Evolutionary conservation across 2,113 vertebrate species (phyloP), one percentile per base, ranked within the genome.

Genomic region (Melanerpes formicivorus): DNA sequence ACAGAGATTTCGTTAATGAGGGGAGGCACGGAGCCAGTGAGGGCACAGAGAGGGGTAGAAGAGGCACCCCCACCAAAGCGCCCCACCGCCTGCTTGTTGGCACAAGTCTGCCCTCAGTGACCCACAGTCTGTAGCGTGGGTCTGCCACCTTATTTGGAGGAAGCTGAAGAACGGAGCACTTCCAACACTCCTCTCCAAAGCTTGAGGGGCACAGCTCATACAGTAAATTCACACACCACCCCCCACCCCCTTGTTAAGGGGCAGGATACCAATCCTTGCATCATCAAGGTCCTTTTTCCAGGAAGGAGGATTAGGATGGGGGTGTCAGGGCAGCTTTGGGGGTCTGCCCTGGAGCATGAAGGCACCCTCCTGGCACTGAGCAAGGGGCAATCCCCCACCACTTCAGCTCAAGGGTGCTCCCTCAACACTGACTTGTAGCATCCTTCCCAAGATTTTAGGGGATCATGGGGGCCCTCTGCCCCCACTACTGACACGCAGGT

Each of bases 401-500:
- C 32, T 29, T 23, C 34, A n/a, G 46, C 10, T 26, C 3, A 0
- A 52, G 9, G 10, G 29, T 37, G 30, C 23, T 65, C 30, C 37
- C 18, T 8, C 1, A 2, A 30, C 50, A 80, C 37, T 3, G 17
- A 34, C 23, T n/a, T 54, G 63, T 66, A 64, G 34, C 9, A 32
- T 2, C 4, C 6, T 16, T 9, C 48, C 40, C 54, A 11, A 19
- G 6, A 62, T 37, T 37, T 58, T 34, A 11, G 6, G 27, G 15
- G 6, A 59, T 22, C 29, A 15, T 1, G 17, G 25, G 46, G 30
- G 3, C 16, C 54, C 29, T 3, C 5, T 22, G 29, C 15, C 10
- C 50, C 21, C 44, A 34, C 17, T 1, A 10, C 54, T 0, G 11
- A 73, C 64, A 29, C 5, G 1, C 21, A 2, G 0, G 0, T 4